These are phyloP conservation scores for Papilio gigon DNA, from an alignment of 2,888 invertebrate species.

Conservation along the genomic window DNA sequence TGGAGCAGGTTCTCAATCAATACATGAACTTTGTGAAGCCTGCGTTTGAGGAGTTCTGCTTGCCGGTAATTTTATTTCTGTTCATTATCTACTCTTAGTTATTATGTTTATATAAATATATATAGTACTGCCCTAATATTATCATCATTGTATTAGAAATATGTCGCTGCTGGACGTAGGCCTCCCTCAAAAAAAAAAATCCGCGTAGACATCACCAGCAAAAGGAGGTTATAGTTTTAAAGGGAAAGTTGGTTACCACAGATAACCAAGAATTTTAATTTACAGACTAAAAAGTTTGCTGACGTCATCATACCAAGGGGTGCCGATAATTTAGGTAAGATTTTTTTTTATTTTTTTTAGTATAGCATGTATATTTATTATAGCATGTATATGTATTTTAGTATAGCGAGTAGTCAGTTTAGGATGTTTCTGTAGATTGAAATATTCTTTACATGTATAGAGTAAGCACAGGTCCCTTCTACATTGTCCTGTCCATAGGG, in stretches of 20 bases:
- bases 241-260: no score
- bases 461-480: no score
- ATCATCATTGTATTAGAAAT: no score
- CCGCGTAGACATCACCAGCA: no score
- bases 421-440: no score
- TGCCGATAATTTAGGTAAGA: slow-evolving; percentile 97
- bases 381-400: slow-evolving; percentile 9
- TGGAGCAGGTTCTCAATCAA: slow-evolving; percentile 97
- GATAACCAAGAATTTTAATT: no score
- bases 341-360: slow-evolving; percentile 12
- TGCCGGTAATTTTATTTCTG: slow-evolving; percentile 89
- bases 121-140: no score
- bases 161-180: no score
- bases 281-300: slow-evolving; percentile 99
- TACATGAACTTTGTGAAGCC: slow-evolving; percentile 99
- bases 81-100: background rate
- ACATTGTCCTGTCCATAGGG: background rate
- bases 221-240: no score
- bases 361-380: slow-evolving; percentile 9
- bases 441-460: no score
- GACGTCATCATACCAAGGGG: slow-evolving; percentile 99
- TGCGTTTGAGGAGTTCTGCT: slow-evolving; percentile 99
- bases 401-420: no score
- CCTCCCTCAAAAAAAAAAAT: no score
- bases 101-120: background rate